Percentiles rank a stretch among this genome's conserved stretches.
These are phyloP conservation scores for Acanthosepion pharaonis DNA, from an alignment of 2,888 invertebrate species.

Conservation along the genomic window DNA sequence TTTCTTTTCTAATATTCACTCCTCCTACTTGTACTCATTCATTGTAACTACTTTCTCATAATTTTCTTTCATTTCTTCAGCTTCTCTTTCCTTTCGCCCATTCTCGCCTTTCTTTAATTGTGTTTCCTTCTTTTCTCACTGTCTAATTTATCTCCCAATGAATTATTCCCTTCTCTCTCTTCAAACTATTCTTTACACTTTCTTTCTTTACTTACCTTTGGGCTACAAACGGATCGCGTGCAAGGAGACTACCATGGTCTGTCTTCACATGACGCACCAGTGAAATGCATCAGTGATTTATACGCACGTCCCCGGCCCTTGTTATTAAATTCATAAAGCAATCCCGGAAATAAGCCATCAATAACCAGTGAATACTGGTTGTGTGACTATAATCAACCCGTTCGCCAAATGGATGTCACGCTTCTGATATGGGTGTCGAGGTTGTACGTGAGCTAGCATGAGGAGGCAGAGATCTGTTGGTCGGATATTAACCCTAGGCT, in stretches of 20 bases:
- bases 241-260: neutral
- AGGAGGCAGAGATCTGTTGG: neutral
- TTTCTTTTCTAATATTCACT: too few species aligned
- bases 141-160: too few species aligned
- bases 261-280: neutral
- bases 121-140: too few species aligned
- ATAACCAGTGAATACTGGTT: constrained; percentile 4
- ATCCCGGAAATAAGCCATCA: neutral
- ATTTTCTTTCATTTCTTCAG: too few species aligned
- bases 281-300: constrained; percentile 21
- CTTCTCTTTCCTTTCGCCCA: too few species aligned
- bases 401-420: neutral
- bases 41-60: too few species aligned
- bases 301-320: neutral
- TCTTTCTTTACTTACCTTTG: neutral
- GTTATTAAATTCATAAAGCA: constrained; percentile 33
- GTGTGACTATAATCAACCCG: neutral
- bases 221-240: neutral
- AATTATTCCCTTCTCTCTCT: neutral
- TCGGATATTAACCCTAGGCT: neutral
- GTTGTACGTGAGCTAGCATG: neutral
- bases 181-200: too few species aligned
- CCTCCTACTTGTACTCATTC: too few species aligned
- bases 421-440: neutral
- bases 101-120: too few species aligned